phyloP scores from a whole-genome alignment of 2,888 invertebrate genomes.

The Charanyca ferruginea region DNA sequence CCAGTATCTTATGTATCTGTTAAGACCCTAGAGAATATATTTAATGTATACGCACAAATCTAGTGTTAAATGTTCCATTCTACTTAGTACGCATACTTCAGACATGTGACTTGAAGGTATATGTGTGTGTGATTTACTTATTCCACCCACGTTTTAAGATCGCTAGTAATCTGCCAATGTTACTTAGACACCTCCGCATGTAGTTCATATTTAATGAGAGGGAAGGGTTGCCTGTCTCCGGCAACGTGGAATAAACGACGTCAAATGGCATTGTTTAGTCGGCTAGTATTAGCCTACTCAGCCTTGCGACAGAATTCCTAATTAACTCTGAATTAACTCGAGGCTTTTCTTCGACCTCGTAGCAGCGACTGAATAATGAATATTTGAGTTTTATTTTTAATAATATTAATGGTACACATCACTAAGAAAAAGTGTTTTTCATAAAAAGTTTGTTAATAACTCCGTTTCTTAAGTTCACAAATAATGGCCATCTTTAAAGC shows the following conservation, averaged over 20 bases:
- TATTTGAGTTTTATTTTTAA: constrained; percentile 39
- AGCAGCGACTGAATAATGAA: constrained; percentile 31
- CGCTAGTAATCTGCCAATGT: constrained; percentile 51
- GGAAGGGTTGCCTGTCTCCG: constrained; percentile 69
- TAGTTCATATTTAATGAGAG: constrained; percentile 77
- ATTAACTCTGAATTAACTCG: constrained; percentile 66
- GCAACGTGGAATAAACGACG: constrained; percentile 65
- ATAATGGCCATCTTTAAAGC: constrained; percentile 6
- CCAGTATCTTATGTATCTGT: too few relatives aligned
- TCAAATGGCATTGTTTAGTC: constrained; percentile 70
- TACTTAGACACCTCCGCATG: constrained; percentile 65
- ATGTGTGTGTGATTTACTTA: constrained; percentile 24
- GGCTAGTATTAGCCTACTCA: constrained; percentile 56
- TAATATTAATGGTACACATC: constrained; percentile 23
- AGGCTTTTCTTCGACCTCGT: constrained; percentile 47
- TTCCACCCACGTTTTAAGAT: constrained; percentile 51
- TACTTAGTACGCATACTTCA: not conserved
- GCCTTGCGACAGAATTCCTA: constrained; percentile 61
- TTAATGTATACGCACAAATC: not conserved
- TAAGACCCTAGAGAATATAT: not conserved
- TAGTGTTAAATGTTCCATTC: constrained; percentile 17
- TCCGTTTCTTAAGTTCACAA: not conserved
- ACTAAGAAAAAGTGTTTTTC: constrained; percentile 25
- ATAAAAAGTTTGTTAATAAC: constrained; percentile 25
- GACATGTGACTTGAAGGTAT: not conserved